A percentile compares a stretch with the other conserved stretches of the same genome.
Evolutionary conservation across 2,888 invertebrate genomes (phyloP).

Genomic region (Acleris cristana): DNA sequence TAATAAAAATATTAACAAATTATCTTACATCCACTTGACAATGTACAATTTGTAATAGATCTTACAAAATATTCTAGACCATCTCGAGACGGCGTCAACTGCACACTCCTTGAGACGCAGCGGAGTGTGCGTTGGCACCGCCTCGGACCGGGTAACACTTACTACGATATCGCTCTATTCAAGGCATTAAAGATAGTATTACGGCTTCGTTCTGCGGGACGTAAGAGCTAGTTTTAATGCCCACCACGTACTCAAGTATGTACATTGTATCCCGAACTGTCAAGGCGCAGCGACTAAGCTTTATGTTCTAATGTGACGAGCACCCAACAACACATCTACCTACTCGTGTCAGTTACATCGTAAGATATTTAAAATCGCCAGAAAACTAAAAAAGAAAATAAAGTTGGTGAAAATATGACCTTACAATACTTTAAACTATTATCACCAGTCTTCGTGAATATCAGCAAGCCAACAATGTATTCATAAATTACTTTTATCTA

Average conservation of each 20-base stretch:
- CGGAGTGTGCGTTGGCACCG: too few relatives aligned
- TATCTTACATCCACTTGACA: conserved; percentile 83
- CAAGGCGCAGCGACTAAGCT: conserved; percentile 54
- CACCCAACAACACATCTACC: conserved; percentile 50
- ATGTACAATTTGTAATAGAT: conserved; percentile 80
- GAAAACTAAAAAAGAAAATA: conserved; percentile 2
- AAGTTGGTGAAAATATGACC: conserved; percentile 19
- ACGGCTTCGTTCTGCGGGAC: conserved; percentile 50
- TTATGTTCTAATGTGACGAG: conserved; percentile 53
- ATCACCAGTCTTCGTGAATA: conserved; percentile 46
- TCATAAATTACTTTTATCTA: conserved; percentile 39
- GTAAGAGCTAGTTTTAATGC: conserved; percentile 59
- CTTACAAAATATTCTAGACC: conserved; percentile 77
- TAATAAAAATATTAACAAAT: conserved; percentile 83
- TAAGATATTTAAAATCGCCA: neutral
- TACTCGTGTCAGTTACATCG: conserved; percentile 6
- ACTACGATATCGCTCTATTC: conserved; percentile 62
- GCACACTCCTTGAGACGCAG: conserved; percentile 25
- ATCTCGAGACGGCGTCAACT: conserved; percentile 57
- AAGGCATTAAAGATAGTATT: conserved; percentile 62
- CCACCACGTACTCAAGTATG: conserved; percentile 47
- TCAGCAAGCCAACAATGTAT: conserved; percentile 43
- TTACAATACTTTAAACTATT: conserved; percentile 30
- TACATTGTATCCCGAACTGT: conserved; percentile 45
- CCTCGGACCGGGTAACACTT: conserved; percentile 58